Percentiles rank a stretch among this genome's conserved stretches.
phyloP scores from a whole-genome alignment of 1,140 invertebrate species.

The Heterodera schachtii region DNA sequence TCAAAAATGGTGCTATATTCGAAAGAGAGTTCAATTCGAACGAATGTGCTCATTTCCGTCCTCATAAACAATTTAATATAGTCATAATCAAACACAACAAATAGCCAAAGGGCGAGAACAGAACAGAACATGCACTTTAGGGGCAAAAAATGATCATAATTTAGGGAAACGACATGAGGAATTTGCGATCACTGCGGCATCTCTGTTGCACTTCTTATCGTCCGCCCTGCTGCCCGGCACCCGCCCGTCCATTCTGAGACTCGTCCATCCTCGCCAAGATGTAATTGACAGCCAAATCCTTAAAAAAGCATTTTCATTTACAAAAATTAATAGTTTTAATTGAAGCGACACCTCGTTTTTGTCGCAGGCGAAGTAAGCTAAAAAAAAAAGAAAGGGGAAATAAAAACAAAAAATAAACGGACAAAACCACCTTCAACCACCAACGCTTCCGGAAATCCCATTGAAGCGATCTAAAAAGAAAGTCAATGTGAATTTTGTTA shows the following conservation, averaged over 20 bases:
- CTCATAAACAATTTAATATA: too few relatives aligned
- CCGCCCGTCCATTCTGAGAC: background rate
- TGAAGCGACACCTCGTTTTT: conserved; percentile 78
- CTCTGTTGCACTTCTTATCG: background rate
- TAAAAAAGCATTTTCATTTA: background rate
- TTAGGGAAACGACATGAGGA: too few relatives aligned
- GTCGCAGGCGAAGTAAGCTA: conserved; percentile 97
- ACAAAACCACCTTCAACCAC: conserved; percentile 76
- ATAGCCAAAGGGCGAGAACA: too few relatives aligned
- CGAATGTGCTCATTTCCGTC: too few relatives aligned
- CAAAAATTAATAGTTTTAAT: background rate
- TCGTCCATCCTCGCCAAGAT: conserved; percentile 76
- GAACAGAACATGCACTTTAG: too few relatives aligned
- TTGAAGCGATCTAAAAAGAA: conserved; percentile 79
- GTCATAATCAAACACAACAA: too few relatives aligned
- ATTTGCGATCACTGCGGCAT: too few relatives aligned
- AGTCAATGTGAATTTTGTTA: too few relatives aligned
- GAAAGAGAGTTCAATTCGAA: too few relatives aligned
- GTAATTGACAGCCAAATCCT: conserved; percentile 94
- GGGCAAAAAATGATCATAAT: too few relatives aligned
- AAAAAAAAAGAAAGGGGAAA: background rate
- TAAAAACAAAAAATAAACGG: background rate
- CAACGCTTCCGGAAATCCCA: conserved; percentile 94
- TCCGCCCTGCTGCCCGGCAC: background rate
- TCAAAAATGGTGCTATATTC: too few relatives aligned